Evolutionary conservation across 2,888 invertebrate genomes (phyloP), one percentile per base, ranked within the genome.

Genomic region (Mantis religiosa): DNA sequence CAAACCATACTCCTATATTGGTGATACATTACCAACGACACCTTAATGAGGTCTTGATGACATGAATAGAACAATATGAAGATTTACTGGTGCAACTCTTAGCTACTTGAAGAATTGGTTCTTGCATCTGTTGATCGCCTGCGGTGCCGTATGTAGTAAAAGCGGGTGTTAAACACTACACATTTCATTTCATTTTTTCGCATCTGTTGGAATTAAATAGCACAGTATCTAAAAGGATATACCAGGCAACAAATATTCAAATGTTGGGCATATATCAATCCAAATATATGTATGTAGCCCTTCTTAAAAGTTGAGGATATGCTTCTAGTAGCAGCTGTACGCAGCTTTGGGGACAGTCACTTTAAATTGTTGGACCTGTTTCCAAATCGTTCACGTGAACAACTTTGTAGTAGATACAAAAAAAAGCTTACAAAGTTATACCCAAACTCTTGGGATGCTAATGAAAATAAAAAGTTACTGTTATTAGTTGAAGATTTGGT

Each of bases 21-120:
- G 87, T 87, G 34, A 85, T 89, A 4, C 95, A 96, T 91, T 96
- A 94, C 91, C 94, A 95, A 47, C 28, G 30, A 85, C 95, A 95
- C 3, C 94, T 94, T 91, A 82, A 90, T 90, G 28, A 88, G 89
- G 82, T 88, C 83, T 12, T 81, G 89, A 87, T 93, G 90, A 89
- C 87, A 34, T 98, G 98, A 96, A 94, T 95, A 0, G 92, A 93
- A 20, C 94, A 95, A 85, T 98, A 98, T 92, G 96, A 97, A 91
- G 93, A 94, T 87, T 94, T 94, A 87, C 93, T 98, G 3, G 92
- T 94, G 81, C 93, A 94, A 88, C 92, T 96, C 2, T 94, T 98
- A 0, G 94, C 95, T n/a, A 93, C 93, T 90, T 95, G 95, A 90
- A 95, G 94, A 90, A 94, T 95, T 89, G 97, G 96, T 28, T 93